A percentile compares a stretch with the other conserved stretches of the same genome.
These are phyloP conservation scores for Neopelma chrysocephalum DNA, from an alignment of 2,797 vertebrate species.

Conservation along the genomic window DNA sequence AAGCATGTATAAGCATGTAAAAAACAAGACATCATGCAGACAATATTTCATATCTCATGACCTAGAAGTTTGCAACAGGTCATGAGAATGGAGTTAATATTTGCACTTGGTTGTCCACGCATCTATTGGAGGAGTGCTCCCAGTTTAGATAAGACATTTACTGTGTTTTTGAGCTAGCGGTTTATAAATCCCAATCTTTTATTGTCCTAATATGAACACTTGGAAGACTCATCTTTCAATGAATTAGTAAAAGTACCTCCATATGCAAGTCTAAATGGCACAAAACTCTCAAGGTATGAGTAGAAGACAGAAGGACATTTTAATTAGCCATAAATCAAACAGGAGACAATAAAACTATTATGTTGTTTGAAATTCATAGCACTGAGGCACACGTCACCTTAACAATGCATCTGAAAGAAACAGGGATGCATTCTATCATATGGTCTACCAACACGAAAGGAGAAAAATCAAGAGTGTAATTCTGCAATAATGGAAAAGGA, in stretches of 20 bases:
- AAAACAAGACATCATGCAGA: background rate
- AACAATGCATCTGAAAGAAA: background rate
- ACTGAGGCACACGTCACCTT: background rate
- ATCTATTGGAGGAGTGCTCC: background rate
- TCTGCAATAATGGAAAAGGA: background rate
- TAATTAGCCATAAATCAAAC: background rate
- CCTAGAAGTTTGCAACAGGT: background rate
- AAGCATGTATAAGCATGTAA: background rate
- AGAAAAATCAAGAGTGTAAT: background rate
- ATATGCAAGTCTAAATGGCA: background rate
- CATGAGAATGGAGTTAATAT: background rate
- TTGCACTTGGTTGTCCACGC: background rate
- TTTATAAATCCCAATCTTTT: background rate
- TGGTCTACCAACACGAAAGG: background rate
- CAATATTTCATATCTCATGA: background rate
- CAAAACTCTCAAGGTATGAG: background rate
- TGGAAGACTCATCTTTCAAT: background rate
- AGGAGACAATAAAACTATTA: background rate
- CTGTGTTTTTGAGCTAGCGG: background rate
- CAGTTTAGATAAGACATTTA: background rate
- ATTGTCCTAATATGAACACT: background rate
- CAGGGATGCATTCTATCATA: background rate
- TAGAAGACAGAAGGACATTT: background rate
- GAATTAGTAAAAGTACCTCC: background rate
- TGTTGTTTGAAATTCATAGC: background rate